Percentiles rank a stretch among this genome's conserved stretches.
These are phyloP conservation scores for Caradrina clavipalpis DNA, from an alignment of 2,888 invertebrate genomes.

Conservation along the genomic window DNA sequence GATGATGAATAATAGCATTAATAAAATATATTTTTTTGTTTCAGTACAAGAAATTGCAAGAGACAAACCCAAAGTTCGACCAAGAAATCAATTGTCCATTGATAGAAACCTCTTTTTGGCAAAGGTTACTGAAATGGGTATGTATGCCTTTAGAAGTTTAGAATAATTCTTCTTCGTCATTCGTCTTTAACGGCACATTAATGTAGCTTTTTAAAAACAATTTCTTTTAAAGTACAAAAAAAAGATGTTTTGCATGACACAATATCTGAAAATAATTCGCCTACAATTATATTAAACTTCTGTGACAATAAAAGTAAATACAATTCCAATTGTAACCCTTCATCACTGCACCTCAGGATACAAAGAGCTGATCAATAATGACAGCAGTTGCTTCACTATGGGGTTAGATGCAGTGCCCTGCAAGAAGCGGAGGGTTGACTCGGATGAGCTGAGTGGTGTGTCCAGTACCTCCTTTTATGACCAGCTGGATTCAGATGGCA, in stretches of 20 bases:
- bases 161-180: no score
- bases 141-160: slow-evolving; percentile 44
- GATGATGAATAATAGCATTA: no score
- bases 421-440: slow-evolving; percentile 79
- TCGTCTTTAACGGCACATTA: no score
- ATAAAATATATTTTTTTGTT: slow-evolving; percentile 14
- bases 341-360: slow-evolving; percentile 72
- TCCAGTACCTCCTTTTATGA: slow-evolving; percentile 71
- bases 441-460: slow-evolving; percentile 70
- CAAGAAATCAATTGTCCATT: slow-evolving; percentile 74
- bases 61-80: slow-evolving; percentile 79
- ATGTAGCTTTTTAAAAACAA: no score
- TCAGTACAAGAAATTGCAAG: slow-evolving; percentile 83
- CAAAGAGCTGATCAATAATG: slow-evolving; percentile 75
- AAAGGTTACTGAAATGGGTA: slow-evolving; percentile 84
- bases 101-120: slow-evolving; percentile 77
- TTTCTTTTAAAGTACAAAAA: no score
- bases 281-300: no score
- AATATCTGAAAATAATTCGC: no score
- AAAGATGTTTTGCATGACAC: no score
- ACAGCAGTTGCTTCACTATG: slow-evolving; percentile 58
- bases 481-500: slow-evolving; percentile 74
- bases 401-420: slow-evolving; percentile 65
- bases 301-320: no score
- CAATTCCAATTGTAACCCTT: no score